A percentile compares a stretch with the other conserved stretches of the same genome.
Evolutionary conservation across 2,113 vertebrate species (phyloP).

Genomic region (Megaceryle maxima): DNA sequence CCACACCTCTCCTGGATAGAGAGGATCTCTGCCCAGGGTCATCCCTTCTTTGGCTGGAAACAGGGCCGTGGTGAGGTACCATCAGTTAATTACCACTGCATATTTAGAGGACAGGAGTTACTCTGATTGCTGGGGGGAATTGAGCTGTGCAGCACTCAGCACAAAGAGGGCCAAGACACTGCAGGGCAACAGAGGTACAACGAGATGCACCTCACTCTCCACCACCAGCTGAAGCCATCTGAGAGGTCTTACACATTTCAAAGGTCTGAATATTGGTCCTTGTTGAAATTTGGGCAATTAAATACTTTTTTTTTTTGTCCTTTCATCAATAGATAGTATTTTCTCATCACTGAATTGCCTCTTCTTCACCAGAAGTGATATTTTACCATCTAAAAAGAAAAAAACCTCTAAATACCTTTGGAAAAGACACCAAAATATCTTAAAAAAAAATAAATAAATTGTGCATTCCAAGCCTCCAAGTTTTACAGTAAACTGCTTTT

Average conservation of each 20-base stretch:
- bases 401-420: background rate
- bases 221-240: background rate
- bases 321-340: background rate
- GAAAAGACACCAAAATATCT: background rate
- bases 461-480: background rate
- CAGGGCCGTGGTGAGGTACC: background rate
- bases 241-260: background rate
- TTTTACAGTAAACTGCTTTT: background rate
- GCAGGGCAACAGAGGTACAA: background rate
- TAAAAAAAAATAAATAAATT: background rate
- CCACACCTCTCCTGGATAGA: background rate
- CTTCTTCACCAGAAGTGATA: background rate
- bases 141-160: background rate
- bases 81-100: background rate
- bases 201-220: background rate
- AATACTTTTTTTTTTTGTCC: background rate
- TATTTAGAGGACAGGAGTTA: background rate
- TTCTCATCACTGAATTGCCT: background rate
- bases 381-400: background rate
- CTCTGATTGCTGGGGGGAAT: accelerated
- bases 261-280: background rate
- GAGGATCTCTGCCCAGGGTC: background rate
- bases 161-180: accelerated
- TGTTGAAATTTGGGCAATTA: background rate
- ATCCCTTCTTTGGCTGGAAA: background rate